These are phyloP conservation scores for Drosophila greeni DNA, from an alignment of 2,888 invertebrate species.

Conservation along the genomic window DNA sequence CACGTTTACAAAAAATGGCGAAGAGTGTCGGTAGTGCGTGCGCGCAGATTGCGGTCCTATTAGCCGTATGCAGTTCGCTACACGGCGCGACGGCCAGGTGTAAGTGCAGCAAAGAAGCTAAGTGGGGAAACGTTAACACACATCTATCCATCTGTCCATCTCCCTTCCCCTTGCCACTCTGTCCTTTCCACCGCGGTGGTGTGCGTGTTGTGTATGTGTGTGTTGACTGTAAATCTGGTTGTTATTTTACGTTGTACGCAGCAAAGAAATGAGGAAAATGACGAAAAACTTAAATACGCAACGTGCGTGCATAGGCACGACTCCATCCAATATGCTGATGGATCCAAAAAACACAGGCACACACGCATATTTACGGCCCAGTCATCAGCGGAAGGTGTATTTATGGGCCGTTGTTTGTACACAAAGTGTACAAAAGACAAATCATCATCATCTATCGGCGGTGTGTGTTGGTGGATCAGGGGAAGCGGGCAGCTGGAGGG, in stretches of 20 bases:
- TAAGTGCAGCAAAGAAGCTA: conserved; percentile 44
- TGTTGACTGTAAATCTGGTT: conserved; percentile 38
- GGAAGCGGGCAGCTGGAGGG: conserved; percentile 7
- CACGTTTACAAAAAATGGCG: conserved; percentile 57
- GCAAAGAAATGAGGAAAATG: conserved; percentile 10
- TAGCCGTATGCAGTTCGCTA: conserved; percentile 55
- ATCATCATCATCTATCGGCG: conserved; percentile 43
- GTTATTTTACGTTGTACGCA: conserved; percentile 37
- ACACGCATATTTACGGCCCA: conserved; percentile 14
- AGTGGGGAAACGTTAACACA: conserved; percentile 4
- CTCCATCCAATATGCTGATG: background rate
- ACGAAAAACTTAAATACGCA: conserved; percentile 20
- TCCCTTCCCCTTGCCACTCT: conserved; percentile 7
- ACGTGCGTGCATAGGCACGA: conserved; percentile 4
- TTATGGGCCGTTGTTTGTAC: conserved; percentile 38
- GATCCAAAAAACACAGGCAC: background rate
- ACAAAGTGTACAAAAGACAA: conserved; percentile 26
- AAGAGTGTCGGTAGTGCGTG: conserved; percentile 64
- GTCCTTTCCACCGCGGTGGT: conserved; percentile 5
- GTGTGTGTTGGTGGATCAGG: background rate
- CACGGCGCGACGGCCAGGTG: conserved; percentile 51
- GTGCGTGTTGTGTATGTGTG: conserved; percentile 22
- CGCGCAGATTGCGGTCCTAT: conserved; percentile 63
- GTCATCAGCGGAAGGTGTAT: conserved; percentile 14
- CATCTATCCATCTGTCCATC: conserved; percentile 1